Percentiles rank a stretch among this genome's conserved stretches.
These are phyloP conservation scores for Monomorium pharaonis DNA, from an alignment of 1,140 invertebrate species.

Conservation along the genomic window DNA sequence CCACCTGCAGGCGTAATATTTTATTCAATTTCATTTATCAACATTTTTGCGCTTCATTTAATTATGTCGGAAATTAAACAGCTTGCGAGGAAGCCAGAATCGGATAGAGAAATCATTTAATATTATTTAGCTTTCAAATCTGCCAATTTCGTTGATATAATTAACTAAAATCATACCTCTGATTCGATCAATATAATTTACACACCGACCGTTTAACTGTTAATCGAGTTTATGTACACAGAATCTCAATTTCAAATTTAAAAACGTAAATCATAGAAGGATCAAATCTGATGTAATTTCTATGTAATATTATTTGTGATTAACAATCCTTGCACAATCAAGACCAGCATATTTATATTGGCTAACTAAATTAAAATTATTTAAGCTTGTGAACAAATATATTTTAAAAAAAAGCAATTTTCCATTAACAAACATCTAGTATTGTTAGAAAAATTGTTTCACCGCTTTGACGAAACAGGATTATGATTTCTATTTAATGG, in stretches of 20 bases:
- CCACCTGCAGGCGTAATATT: not conserved
- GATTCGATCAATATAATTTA: conserved; percentile 7
- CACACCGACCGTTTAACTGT: not conserved
- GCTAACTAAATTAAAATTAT: too few relatives aligned
- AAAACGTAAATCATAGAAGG: not conserved
- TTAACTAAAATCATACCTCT: conserved; percentile 2
- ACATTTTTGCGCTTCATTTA: conserved; percentile 30
- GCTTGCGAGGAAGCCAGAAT: not conserved
- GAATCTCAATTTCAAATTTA: not conserved
- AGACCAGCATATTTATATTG: not conserved
- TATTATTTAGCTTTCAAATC: conserved; percentile 26
- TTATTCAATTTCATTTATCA: conserved; percentile 23
- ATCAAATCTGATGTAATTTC: not conserved
- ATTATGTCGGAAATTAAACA: conserved; percentile 2
- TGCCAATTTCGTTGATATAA: conserved; percentile 17
- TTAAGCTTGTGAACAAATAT: not conserved
- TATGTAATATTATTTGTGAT: not conserved
- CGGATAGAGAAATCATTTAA: conserved; percentile 2
- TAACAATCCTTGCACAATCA: not conserved
- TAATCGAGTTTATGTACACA: not conserved
- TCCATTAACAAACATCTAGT: not conserved
- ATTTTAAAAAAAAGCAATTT: not conserved
- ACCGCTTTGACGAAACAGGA: not conserved
- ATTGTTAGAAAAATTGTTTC: not conserved
- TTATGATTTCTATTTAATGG: not conserved